Conservation (phyloP, 2,888 invertebrate genomes). For the Hartigia nigra region DNA sequence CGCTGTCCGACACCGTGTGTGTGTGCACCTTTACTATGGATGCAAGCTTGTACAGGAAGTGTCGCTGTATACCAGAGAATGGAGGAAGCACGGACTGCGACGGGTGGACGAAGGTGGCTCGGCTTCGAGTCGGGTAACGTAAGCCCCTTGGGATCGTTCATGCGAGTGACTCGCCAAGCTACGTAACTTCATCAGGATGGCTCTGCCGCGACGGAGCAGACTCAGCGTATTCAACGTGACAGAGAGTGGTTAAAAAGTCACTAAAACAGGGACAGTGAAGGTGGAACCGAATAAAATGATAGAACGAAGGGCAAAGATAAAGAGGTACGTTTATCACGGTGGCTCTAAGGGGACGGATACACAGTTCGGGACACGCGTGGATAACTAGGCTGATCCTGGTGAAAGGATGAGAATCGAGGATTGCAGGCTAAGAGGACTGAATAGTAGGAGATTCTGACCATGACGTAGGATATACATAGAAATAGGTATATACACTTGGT, state of each 20-base stretch:
- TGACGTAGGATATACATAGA: not conserved
- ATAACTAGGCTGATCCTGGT: not conserved
- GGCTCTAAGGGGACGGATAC: not conserved
- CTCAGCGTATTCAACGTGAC: slow-evolving; percentile 29
- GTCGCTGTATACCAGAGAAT: not conserved
- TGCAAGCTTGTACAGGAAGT: not conserved
- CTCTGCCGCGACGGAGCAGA: not conserved
- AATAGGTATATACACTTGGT: not conserved
- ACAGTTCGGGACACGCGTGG: not conserved
- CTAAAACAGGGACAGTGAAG: not conserved
- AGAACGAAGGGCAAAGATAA: not conserved
- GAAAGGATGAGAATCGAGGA: not conserved
- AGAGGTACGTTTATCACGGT: not conserved
- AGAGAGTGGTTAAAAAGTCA: slow-evolving; percentile 14
- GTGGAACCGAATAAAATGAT: not conserved
- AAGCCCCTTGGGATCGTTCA: not conserved
- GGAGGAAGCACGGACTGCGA: not conserved
- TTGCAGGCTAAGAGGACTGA: not conserved
- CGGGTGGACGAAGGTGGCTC: not conserved
- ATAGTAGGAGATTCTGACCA: not conserved
- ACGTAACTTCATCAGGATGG: slow-evolving; percentile 26
- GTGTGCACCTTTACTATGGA: not conserved
- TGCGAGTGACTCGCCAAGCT: not conserved
- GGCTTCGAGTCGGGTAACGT: not conserved
- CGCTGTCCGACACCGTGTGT: not conserved